phyloP scores from a whole-genome alignment of 2,888 invertebrate species.

The Eulithis testata region DNA sequence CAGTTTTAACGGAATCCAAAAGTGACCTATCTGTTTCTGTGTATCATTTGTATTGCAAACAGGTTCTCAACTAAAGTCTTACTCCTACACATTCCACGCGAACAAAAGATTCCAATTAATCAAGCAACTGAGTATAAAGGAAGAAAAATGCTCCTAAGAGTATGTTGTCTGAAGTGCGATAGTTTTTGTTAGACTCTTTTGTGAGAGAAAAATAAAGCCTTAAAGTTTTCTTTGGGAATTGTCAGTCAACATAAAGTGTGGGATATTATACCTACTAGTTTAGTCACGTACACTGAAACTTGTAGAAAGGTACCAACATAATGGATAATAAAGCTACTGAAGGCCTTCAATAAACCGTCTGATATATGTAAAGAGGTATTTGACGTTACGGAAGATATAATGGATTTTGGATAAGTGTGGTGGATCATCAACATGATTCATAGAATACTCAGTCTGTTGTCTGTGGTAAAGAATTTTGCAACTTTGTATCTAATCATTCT shows the following conservation, averaged over 20 bases:
- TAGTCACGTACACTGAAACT: slow-evolving; percentile 4
- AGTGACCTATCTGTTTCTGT: slow-evolving; percentile 17
- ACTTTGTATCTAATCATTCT: slow-evolving; percentile 1
- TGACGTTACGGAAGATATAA: background rate
- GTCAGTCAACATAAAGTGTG: slow-evolving; percentile 12
- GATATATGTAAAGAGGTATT: background rate
- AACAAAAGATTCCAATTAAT: slow-evolving; percentile 50
- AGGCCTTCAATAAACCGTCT: background rate
- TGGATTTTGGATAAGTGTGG: too few relatives aligned
- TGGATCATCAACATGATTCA: too few relatives aligned
- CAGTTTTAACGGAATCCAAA: background rate
- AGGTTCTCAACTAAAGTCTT: slow-evolving; percentile 26
- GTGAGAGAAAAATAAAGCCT: slow-evolving; percentile 25
- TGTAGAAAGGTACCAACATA: background rate
- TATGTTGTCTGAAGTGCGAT: slow-evolving; percentile 33
- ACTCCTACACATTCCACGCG: slow-evolving; percentile 40
- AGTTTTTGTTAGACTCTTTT: slow-evolving; percentile 29
- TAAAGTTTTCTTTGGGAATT: slow-evolving; percentile 18
- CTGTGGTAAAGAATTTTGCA: background rate
- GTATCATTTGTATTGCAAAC: slow-evolving; percentile 24
- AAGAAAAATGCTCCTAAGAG: slow-evolving; percentile 35
- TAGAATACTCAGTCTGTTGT: too few relatives aligned
- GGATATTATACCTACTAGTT: background rate
- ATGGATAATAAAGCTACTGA: background rate
- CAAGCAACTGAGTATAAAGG: slow-evolving; percentile 38